phyloP scores from a whole-genome alignment of 2,113 vertebrate species.

The Oryzias javanicus region DNA sequence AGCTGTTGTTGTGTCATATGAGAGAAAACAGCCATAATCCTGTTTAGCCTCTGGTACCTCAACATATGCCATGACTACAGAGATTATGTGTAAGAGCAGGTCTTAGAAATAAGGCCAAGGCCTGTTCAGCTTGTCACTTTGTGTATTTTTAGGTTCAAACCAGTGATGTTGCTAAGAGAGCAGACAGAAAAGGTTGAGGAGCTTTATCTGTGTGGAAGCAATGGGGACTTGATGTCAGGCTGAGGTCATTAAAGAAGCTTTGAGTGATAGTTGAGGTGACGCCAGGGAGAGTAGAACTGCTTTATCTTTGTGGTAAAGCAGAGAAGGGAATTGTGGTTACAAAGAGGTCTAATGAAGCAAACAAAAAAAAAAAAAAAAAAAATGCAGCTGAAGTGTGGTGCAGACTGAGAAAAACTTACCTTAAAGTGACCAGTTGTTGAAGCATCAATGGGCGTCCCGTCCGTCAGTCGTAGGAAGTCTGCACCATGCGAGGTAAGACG shows the following conservation, averaged over 20 bases:
- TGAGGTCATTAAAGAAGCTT: slow-evolving; percentile 58
- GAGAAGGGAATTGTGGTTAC: neutral
- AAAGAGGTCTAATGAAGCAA: slow-evolving; percentile 8
- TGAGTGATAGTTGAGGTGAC: slow-evolving; percentile 67
- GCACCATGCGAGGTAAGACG: slow-evolving; percentile 18
- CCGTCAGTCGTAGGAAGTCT: slow-evolving; percentile 9
- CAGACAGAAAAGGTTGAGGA: slow-evolving; percentile 43
- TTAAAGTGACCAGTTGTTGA: neutral
- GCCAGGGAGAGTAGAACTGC: slow-evolving; percentile 31
- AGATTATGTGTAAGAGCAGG: slow-evolving; percentile 12
- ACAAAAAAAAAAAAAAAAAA: slow-evolving; percentile 16
- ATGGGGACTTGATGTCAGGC: slow-evolving; percentile 46
- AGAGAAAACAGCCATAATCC: neutral
- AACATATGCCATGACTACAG: neutral
- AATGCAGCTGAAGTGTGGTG: neutral
- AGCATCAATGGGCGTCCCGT: neutral
- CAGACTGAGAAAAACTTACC: neutral
- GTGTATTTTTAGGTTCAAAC: slow-evolving; percentile 28
- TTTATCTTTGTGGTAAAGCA: slow-evolving; percentile 9
- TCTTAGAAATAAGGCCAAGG: slow-evolving; percentile 14
- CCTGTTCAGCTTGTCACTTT: slow-evolving; percentile 25
- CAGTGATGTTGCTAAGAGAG: slow-evolving; percentile 38
- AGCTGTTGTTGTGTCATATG: slow-evolving; percentile 1
- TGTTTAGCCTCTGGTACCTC: slow-evolving; percentile 17
- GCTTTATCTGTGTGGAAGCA: slow-evolving; percentile 46